Evolutionary conservation across 2,797 vertebrate genomes (phyloP), one percentile per base, ranked within the genome.

Genomic region (Hemibagrus guttatus): DNA sequence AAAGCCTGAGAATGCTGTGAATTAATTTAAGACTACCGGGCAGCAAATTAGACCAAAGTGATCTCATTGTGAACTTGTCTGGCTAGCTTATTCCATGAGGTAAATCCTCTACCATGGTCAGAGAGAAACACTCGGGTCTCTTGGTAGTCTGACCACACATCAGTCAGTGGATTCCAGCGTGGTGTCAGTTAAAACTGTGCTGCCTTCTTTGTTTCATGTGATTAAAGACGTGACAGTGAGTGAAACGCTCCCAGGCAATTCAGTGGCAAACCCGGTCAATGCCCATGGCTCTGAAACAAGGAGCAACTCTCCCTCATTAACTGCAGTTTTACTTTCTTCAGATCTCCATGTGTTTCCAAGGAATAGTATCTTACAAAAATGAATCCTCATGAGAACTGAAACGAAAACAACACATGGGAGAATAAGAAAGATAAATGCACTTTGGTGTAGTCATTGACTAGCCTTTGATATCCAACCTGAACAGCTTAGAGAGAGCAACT

Each of bases 401-500:
- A 39, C 13, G 4, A 54, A 49, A 49, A 23, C 13, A 56, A 42
- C 46, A 74, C 58, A 61, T 54, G 28, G 42, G 21, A 61, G 75
- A 42, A 81, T 56, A 59, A 69, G 31, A 85, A 39, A 68, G 31
- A 85, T 16, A 61, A 72, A 63, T 52, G 39, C 9, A 52, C 49
- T 42, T 83, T 76, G 81, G 52, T 52, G 76, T 66, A 78, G 26
- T 76, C 61, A 68, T 49, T 61, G 6, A 79, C 13, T 54, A 82
- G 59, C 26, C 52, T 69, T 87, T 58, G 49, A 78, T 87, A 72
- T 59, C 81, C 84, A 39, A 79, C 31, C 19, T 49, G 13, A 69
- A 59, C 26, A 68, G 31, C 31, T 54, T 83, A 9, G 28, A 68
- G 81, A 58, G 31, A 54, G 23, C 19, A 1, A 49, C 7, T 49